Percentiles rank a stretch among this genome's conserved stretches.
phyloP scores from a whole-genome alignment of 2,797 vertebrate species.

The Ctenopoma multispine region DNA sequence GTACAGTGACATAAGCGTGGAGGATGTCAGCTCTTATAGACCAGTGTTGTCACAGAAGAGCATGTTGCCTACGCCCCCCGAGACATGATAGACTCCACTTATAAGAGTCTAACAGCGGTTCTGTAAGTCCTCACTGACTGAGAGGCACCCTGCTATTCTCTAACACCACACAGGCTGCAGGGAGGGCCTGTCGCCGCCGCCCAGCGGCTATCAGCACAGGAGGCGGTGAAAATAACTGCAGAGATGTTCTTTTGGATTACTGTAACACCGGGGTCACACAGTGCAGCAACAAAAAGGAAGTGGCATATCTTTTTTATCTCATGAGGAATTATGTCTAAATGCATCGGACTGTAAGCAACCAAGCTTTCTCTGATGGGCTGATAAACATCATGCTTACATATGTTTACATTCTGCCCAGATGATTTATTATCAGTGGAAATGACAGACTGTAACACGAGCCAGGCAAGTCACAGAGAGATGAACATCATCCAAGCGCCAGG shows the following conservation, averaged over 20 bases:
- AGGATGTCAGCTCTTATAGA: conserved; percentile 17
- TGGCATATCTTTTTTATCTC: conserved; percentile 24
- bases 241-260: conserved; percentile 53
- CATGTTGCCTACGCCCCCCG: conserved; percentile 11
- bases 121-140: conserved; percentile 24
- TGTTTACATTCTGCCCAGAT: neutral
- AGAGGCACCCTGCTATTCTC: conserved; percentile 11
- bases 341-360: conserved; percentile 58
- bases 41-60: conserved; percentile 39
- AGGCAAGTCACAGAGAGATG: conserved; percentile 13
- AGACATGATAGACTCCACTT: conserved; percentile 30
- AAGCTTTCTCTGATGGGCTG: neutral
- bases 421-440: conserved; percentile 11
- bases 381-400: conserved; percentile 13
- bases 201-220: conserved; percentile 43
- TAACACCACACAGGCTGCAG: conserved; percentile 28
- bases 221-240: conserved; percentile 44
- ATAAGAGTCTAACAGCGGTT: conserved; percentile 7
- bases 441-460: conserved; percentile 11
- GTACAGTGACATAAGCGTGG: conserved; percentile 14
- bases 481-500: neutral
- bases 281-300: conserved; percentile 42
- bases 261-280: conserved; percentile 6
- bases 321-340: conserved; percentile 41
- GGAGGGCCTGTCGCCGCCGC: conserved; percentile 28